phyloP scores from a whole-genome alignment of 2,113 vertebrate species.

The Scartelaos histophorus region DNA sequence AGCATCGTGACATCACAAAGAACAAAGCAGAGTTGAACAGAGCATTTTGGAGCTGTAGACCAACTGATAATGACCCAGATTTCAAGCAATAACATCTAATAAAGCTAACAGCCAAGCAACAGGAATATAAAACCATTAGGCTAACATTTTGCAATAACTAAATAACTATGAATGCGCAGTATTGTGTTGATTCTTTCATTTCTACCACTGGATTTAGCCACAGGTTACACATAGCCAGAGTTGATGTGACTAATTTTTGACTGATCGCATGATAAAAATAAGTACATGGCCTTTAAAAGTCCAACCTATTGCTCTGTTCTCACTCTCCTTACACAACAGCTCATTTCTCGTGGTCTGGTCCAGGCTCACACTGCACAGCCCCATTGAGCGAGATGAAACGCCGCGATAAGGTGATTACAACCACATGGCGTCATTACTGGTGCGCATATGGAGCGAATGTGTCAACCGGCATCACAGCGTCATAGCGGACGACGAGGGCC shows the following conservation, averaged over 20 bases:
- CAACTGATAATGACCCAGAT: too few species aligned
- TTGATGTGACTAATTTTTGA: not conserved
- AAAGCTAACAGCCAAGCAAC: not conserved
- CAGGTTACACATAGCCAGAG: not conserved
- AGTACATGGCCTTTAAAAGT: constrained; percentile 1
- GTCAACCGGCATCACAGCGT: constrained; percentile 51
- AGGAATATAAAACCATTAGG: too few species aligned
- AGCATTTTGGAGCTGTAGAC: too few species aligned
- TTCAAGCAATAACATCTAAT: not conserved
- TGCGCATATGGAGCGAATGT: constrained; percentile 71
- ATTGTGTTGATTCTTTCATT: not conserved
- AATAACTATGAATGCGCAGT: too few species aligned
- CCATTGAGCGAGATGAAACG: constrained; percentile 63
- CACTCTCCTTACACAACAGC: constrained; percentile 20
- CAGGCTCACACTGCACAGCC: constrained; percentile 38
- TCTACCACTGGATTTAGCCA: not conserved
- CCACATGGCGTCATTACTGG: constrained; percentile 68
- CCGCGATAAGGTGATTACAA: constrained; percentile 66
- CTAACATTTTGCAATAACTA: too few species aligned
- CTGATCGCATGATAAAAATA: not conserved
- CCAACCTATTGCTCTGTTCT: constrained; percentile 18
- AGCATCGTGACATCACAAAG: too few species aligned
- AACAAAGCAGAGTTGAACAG: too few species aligned
- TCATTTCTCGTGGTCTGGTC: constrained; percentile 16
- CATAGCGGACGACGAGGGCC: constrained; percentile 40